phyloP scores from a whole-genome alignment of 2,888 invertebrate genomes.

The Strigamia crassipes region DNA sequence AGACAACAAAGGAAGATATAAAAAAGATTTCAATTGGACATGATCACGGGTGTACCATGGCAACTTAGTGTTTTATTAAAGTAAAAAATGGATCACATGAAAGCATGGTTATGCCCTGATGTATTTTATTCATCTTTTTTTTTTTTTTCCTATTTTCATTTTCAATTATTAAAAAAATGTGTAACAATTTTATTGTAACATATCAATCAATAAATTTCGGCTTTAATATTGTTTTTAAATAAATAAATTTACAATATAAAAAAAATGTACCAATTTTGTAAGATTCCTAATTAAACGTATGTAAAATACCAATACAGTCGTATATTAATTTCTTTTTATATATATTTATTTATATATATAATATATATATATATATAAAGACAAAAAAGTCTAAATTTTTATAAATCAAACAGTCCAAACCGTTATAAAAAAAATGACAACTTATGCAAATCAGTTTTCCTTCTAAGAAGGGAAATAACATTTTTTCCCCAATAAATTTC shows the following conservation, averaged over 20 bases:
- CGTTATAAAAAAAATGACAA: conserved; percentile 28
- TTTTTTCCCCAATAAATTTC: conserved; percentile 33
- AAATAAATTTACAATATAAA: conserved; percentile 28
- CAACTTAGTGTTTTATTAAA: neutral
- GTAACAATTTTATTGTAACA: conserved; percentile 7
- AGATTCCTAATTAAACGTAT: neutral
- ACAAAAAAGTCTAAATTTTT: conserved; percentile 13
- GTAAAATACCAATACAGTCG: conserved; percentile 29
- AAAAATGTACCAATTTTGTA: neutral
- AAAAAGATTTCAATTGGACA: neutral
- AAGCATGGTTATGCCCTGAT: neutral
- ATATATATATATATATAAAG: neutral
- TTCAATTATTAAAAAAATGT: neutral
- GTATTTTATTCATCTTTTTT: neutral
- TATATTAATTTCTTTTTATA: neutral
- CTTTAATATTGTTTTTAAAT: conserved; percentile 23
- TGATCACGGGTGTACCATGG: neutral
- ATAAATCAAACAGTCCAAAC: conserved; percentile 38
- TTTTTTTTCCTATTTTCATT: too few species aligned
- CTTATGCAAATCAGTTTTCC: conserved; percentile 32
- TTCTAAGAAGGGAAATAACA: conserved; percentile 39
- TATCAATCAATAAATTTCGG: neutral
- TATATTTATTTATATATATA: too few species aligned
- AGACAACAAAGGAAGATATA: neutral
- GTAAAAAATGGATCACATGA: neutral